These are phyloP conservation scores for Phyllopteryx taeniolatus DNA, from an alignment of 2,113 vertebrate genomes.

Conservation along the genomic window DNA sequence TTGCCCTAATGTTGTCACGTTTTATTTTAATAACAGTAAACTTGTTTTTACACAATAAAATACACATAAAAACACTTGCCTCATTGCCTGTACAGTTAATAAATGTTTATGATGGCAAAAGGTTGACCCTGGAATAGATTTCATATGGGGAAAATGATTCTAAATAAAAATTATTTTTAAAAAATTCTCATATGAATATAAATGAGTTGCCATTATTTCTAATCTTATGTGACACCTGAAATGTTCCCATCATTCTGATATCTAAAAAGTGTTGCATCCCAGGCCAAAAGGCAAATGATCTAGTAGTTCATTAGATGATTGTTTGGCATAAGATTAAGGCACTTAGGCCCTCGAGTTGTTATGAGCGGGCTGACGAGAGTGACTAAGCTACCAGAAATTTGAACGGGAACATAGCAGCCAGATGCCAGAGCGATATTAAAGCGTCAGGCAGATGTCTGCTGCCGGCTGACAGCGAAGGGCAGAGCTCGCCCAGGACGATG, in stretches of 20 bases:
- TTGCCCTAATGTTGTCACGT: no score
- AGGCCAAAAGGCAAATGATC: background rate
- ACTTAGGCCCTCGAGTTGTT: background rate
- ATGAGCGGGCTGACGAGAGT: background rate
- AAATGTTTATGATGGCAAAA: no score
- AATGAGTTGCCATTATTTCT: background rate
- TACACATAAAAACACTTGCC: no score
- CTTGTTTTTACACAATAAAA: no score
- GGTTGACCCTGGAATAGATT: no score
- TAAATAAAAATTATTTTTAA: no score
- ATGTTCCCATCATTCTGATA: background rate
- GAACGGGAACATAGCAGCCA: background rate
- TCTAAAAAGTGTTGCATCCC: background rate
- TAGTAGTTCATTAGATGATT: background rate
- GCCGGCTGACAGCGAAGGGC: constrained; percentile 1
- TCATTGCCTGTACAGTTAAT: no score
- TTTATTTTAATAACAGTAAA: no score
- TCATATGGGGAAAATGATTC: no score
- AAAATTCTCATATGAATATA: background rate
- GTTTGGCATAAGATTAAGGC: background rate
- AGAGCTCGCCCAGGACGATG: background rate
- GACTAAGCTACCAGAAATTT: constrained; percentile 5
- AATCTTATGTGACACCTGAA: background rate
- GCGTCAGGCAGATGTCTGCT: constrained; percentile 18
- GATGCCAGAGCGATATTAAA: constrained; percentile 42